Evolutionary conservation across 1,140 invertebrate species (phyloP).

Genomic region (Sipha flava): DNA sequence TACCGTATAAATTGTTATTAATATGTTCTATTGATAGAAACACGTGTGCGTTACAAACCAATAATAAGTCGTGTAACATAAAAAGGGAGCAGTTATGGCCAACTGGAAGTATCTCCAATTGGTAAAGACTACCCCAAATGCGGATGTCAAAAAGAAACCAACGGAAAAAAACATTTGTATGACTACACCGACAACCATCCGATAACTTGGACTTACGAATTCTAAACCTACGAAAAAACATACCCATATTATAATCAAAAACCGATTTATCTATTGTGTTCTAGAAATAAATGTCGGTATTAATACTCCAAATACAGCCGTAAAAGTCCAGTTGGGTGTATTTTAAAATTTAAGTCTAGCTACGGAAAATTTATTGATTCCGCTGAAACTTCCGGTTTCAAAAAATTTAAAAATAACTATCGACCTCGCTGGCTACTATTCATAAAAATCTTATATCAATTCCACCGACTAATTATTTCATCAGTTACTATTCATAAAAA

Average conservation of each 20-base stretch:
- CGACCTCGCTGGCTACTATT: no score
- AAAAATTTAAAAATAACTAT: no score
- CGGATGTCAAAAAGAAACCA: conserved; percentile 63
- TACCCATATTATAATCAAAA: background rate
- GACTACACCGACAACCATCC: conserved; percentile 64
- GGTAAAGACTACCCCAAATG: conserved; percentile 60
- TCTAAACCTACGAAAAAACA: conserved; percentile 59
- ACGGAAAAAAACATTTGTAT: conserved; percentile 69
- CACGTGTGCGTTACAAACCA: conserved; percentile 52
- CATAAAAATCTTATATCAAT: no score
- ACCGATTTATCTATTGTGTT: no score
- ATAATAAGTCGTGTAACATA: conserved; percentile 65
- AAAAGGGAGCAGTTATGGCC: conserved; percentile 58
- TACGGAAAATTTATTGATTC: no score
- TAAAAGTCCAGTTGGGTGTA: no score
- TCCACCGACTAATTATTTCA: no score
- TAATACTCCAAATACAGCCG: no score
- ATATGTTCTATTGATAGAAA: background rate
- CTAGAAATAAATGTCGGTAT: no score
- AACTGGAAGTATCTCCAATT: conserved; percentile 69
- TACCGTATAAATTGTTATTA: background rate
- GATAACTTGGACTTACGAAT: conserved; percentile 66
- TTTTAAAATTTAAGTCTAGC: no score
- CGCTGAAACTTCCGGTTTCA: no score
- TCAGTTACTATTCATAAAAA: no score